Percentiles rank a stretch among this genome's conserved stretches.
Conservation (phyloP, 2,113 vertebrate species). For the rat (Rattus norvegicus) region DNA sequence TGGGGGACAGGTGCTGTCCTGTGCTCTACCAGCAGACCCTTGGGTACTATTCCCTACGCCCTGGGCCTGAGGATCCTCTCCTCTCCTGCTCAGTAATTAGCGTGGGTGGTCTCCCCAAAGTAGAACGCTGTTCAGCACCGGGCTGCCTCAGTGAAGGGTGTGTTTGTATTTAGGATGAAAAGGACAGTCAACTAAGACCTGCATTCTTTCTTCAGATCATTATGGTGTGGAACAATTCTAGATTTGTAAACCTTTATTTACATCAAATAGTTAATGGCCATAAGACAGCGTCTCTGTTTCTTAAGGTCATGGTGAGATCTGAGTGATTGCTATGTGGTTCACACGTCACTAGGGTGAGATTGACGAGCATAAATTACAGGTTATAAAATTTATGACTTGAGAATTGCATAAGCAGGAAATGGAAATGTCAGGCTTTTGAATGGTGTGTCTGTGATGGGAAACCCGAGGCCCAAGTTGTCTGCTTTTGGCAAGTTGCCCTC, state of each 20-base stretch:
- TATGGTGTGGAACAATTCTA: background rate
- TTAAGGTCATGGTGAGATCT: background rate
- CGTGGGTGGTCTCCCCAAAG: constrained; percentile 16
- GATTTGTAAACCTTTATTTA: background rate
- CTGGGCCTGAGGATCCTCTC: background rate
- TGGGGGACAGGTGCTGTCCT: background rate
- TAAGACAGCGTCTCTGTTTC: background rate
- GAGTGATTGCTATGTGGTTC: background rate
- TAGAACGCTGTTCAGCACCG: background rate
- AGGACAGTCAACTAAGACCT: background rate
- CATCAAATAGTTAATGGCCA: background rate
- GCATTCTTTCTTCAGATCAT: constrained; percentile 21
- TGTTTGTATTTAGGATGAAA: background rate
- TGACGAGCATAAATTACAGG: constrained; percentile 46
- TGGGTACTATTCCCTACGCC: background rate
- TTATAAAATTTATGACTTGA: constrained; percentile 38
- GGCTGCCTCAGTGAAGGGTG: background rate
- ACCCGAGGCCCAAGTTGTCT: background rate
- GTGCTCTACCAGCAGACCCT: background rate
- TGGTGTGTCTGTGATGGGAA: constrained; percentile 20
- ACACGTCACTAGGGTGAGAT: background rate
- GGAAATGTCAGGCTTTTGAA: background rate
- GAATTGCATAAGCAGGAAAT: constrained; percentile 51
- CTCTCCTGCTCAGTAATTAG: background rate
- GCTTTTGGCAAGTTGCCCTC: background rate